A percentile compares a stretch with the other conserved stretches of the same genome.
phyloP scores from a whole-genome alignment of 2,888 invertebrate genomes.

The Dryobota labecula region DNA sequence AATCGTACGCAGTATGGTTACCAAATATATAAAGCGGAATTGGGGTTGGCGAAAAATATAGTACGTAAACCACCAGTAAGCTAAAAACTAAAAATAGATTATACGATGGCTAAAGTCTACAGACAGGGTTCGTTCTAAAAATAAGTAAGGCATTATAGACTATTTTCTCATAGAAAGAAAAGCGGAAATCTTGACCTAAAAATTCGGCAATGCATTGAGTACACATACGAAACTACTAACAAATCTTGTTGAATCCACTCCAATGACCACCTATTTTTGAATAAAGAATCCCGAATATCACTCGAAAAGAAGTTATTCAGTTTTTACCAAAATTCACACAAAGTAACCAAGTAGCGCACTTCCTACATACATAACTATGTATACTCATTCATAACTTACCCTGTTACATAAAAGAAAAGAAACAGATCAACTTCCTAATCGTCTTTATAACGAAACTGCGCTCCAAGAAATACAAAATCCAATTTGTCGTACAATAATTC shows the following conservation, averaged over 20 bases:
- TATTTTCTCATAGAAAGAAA: neutral
- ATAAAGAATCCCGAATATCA: conserved; percentile 2
- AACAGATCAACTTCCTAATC: conserved; percentile 5
- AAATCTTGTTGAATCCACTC: conserved; percentile 12
- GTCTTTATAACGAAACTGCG: conserved; percentile 45
- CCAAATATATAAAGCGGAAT: conserved; percentile 2
- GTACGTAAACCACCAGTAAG: neutral
- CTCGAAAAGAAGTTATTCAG: conserved; percentile 11
- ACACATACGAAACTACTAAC: neutral
- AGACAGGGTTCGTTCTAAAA: neutral
- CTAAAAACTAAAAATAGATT: conserved; percentile 4
- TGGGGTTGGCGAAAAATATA: neutral
- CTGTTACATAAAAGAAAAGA: conserved; percentile 57
- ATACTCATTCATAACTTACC: conserved; percentile 32
- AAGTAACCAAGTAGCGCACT: conserved; percentile 40
- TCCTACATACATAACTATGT: conserved; percentile 47
- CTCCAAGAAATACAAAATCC: conserved; percentile 64
- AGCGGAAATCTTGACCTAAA: conserved; percentile 39
- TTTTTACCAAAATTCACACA: conserved; percentile 34
- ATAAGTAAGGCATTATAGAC: conserved; percentile 6
- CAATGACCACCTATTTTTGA: conserved; percentile 3
- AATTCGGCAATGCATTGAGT: conserved; percentile 11
- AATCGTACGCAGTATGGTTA: conserved; percentile 12
- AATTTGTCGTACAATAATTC: conserved; percentile 71
- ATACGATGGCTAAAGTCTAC: neutral